phyloP scores from a whole-genome alignment of 53 echinoderm and acorn worm genomes.

The Apostichopus leukothele region DNA sequence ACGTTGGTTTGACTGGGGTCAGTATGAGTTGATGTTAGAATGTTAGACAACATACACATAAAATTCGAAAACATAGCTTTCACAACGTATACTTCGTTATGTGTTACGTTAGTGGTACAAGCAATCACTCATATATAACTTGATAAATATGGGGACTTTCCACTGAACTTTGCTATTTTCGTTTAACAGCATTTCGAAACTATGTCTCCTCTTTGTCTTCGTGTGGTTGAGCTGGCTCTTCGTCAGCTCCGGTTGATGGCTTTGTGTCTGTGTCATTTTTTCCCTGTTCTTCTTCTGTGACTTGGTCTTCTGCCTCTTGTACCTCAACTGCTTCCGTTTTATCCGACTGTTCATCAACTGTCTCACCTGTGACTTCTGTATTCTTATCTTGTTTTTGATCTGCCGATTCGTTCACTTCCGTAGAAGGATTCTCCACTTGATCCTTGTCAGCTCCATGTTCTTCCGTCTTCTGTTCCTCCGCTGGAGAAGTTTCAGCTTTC shows the following conservation, averaged over 20 bases:
- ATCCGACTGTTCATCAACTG: background rate
- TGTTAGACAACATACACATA: too few species aligned
- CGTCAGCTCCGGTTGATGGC: too few species aligned
- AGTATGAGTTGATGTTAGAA: too few species aligned
- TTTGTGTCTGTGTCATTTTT: background rate
- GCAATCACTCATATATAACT: too few species aligned
- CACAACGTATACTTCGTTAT: too few species aligned
- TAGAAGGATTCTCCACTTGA: background rate
- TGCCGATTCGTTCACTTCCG: background rate
- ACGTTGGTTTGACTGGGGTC: too few species aligned
- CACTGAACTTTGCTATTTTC: background rate
- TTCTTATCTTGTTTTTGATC: background rate
- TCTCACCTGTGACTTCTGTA: background rate
- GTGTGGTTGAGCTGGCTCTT: background rate
- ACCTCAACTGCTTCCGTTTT: background rate
- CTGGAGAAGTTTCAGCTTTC: background rate
- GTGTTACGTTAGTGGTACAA: too few species aligned
- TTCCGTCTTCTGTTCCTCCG: background rate
- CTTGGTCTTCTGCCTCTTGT: background rate
- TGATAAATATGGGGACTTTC: too few species aligned
- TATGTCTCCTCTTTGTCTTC: constrained; percentile 5
- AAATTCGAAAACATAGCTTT: too few species aligned
- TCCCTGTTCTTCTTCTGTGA: background rate
- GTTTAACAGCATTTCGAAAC: background rate
- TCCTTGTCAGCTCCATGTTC: background rate